Conservation (phyloP, 2,888 invertebrate genomes). For the Stegophylla sp. region DNA sequence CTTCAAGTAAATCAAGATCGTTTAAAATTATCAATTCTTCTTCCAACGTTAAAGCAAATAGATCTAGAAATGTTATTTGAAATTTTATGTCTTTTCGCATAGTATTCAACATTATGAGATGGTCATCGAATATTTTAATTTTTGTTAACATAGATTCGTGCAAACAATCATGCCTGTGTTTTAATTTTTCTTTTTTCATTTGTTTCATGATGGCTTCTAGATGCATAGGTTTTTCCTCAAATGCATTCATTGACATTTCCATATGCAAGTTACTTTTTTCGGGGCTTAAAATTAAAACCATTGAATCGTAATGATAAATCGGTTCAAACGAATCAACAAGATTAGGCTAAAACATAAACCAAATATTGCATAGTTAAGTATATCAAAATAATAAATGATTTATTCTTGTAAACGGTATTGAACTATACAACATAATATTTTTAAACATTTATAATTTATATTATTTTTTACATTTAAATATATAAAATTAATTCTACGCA, state of each 20-base stretch:
- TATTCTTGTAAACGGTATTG: too few relatives aligned
- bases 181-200: slow-evolving; percentile 27
- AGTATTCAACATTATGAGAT: slow-evolving; percentile 69
- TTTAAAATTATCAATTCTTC: slow-evolving; percentile 78
- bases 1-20: slow-evolving; percentile 76
- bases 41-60: slow-evolving; percentile 73
- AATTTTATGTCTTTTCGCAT: slow-evolving; percentile 71
- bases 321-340: slow-evolving; percentile 12
- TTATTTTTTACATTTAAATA: too few relatives aligned
- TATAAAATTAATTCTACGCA: too few relatives aligned
- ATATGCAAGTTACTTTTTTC: background rate
- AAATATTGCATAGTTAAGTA: too few relatives aligned
- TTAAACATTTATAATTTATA: too few relatives aligned
- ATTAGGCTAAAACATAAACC: slow-evolving; percentile 5
- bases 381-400: too few relatives aligned
- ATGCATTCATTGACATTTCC: background rate
- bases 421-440: too few relatives aligned
- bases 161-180: slow-evolving; percentile 26
- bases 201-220: slow-evolving; percentile 13
- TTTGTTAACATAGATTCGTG: slow-evolving; percentile 62
- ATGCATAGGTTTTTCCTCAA: background rate
- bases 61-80: slow-evolving; percentile 70
- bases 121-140: slow-evolving; percentile 73
- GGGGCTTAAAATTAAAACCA: background rate
- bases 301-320: background rate